A percentile compares a stretch with the other conserved stretches of the same genome.
phyloP scores from a whole-genome alignment of 30 jellyfish, hydroid and myxozoan genomes.

The Aurelia sp. region DNA sequence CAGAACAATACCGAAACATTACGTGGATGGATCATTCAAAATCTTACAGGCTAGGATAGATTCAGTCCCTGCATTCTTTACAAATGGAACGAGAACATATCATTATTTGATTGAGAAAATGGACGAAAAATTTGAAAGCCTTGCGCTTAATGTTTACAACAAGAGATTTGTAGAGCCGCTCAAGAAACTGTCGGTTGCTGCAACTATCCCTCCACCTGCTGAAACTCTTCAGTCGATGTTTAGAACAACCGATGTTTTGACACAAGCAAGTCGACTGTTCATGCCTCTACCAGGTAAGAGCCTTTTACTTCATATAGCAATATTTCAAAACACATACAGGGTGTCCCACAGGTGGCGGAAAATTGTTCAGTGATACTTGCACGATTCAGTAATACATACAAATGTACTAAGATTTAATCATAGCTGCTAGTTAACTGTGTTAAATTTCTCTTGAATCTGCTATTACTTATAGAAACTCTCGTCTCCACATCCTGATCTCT shows the following conservation, averaged over 20 bases:
- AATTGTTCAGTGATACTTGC: no score
- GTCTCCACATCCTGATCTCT: no score
- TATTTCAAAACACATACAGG: no score
- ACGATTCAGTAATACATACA: no score
- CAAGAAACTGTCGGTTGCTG: slow-evolving; percentile 34
- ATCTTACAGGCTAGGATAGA: background rate
- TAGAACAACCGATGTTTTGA: background rate
- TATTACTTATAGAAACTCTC: no score
- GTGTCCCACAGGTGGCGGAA: no score
- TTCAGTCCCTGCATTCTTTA: background rate
- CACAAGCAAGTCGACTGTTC: background rate
- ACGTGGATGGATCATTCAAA: background rate
- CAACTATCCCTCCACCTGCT: slow-evolving; percentile 64
- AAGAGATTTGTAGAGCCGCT: slow-evolving; percentile 35
- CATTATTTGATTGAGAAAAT: background rate
- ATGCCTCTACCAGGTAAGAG: slow-evolving; percentile 43
- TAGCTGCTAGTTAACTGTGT: no score
- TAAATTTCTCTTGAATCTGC: no score
- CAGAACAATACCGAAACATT: background rate
- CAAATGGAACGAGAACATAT: background rate
- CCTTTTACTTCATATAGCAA: no score
- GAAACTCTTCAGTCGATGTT: slow-evolving; percentile 48
- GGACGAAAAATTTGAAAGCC: slow-evolving; percentile 3
- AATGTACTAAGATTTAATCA: no score
- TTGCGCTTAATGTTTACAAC: slow-evolving; percentile 7